These are phyloP conservation scores for Prenolepis imparis DNA, from an alignment of 2,888 invertebrate genomes.

Conservation along the genomic window DNA sequence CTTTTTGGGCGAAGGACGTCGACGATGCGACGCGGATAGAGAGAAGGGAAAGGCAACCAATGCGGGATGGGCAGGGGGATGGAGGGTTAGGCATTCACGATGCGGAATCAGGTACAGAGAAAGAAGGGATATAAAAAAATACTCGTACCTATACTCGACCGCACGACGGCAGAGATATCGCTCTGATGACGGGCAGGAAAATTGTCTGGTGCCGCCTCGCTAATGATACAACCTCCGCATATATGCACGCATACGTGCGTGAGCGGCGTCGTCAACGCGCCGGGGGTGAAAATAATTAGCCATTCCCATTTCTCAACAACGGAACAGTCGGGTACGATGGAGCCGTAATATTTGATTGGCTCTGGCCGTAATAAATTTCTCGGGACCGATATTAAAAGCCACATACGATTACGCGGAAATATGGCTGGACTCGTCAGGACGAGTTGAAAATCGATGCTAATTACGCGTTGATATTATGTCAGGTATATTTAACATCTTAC, in stretches of 20 bases:
- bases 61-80: constrained; percentile 20
- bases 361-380: constrained; percentile 58
- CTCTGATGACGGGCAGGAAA: constrained; percentile 52
- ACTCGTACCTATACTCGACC: constrained; percentile 56
- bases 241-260: constrained; percentile 5
- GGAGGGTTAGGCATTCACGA: constrained; percentile 52
- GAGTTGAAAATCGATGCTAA: constrained; percentile 9
- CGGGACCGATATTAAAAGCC: constrained; percentile 45
- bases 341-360: constrained; percentile 53
- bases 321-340: not conserved
- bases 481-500: not conserved
- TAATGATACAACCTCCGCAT: constrained; percentile 45
- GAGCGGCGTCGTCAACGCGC: not conserved
- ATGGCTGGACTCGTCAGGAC: constrained; percentile 3
- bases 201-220: constrained; percentile 55
- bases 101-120: constrained; percentile 43
- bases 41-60: not conserved
- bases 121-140: constrained; percentile 12
- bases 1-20: constrained; percentile 52
- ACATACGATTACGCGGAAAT: constrained; percentile 32
- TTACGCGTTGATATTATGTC: constrained; percentile 18
- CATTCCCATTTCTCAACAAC: constrained; percentile 57
- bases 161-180: constrained; percentile 60
- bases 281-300: constrained; percentile 62
- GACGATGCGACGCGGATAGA: not conserved